phyloP scores from a whole-genome alignment of 2,113 vertebrate species.

The Pseudopipra pipra region DNA sequence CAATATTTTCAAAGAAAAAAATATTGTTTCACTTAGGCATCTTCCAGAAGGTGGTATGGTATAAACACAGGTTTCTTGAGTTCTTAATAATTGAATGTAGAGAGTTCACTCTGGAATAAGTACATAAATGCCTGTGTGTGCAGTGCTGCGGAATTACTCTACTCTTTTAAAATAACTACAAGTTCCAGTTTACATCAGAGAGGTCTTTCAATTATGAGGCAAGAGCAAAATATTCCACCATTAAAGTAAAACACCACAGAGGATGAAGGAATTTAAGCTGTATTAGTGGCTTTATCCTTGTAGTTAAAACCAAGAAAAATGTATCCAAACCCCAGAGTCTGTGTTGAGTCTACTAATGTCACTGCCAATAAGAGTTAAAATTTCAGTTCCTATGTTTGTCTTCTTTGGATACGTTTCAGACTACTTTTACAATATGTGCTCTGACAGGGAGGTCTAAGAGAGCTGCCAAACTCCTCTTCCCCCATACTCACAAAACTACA shows the following conservation, averaged over 20 bases:
- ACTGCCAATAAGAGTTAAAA: constrained; percentile 48
- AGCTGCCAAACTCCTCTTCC: constrained; percentile 3
- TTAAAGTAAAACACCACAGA: neutral
- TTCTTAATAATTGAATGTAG: neutral
- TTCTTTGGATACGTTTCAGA: constrained; percentile 47
- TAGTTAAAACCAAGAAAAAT: constrained; percentile 38
- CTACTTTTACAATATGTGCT: constrained; percentile 1
- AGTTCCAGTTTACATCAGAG: neutral
- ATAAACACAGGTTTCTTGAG: neutral
- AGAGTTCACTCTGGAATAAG: neutral
- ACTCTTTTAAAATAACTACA: neutral
- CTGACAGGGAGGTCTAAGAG: constrained; percentile 25
- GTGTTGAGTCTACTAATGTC: constrained; percentile 34
- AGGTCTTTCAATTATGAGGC: neutral
- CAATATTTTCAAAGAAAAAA: neutral
- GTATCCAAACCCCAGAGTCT: neutral
- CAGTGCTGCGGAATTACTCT: neutral
- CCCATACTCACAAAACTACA: neutral
- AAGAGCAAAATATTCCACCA: neutral
- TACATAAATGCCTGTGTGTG: neutral
- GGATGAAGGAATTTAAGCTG: neutral
- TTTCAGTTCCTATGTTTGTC: constrained; percentile 39
- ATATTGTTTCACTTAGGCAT: neutral
- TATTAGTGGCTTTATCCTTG: neutral
- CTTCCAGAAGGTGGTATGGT: neutral